Conservation (phyloP, 2,113 vertebrate species). For the Brachyistius frenatus region DNA sequence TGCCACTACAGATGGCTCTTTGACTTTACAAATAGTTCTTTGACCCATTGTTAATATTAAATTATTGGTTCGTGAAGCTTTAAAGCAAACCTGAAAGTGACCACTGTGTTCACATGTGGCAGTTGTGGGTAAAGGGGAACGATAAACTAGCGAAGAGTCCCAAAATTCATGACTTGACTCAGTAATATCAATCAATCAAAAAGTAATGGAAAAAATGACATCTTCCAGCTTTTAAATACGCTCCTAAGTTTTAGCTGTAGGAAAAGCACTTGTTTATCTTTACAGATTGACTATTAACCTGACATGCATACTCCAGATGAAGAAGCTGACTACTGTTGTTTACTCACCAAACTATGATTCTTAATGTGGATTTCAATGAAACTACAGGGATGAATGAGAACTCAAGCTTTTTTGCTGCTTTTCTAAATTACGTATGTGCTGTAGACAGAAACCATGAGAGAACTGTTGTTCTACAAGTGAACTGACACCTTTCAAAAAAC, state of each 20-base stretch:
- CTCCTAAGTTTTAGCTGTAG: not conserved
- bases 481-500: conserved; percentile 49
- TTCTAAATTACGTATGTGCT: conserved; percentile 66
- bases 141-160: too few relatives aligned
- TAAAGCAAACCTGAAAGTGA: too few relatives aligned
- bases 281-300: not conserved
- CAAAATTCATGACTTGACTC: too few relatives aligned
- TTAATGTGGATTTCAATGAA: conserved; percentile 1
- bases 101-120: too few relatives aligned
- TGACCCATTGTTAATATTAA: too few relatives aligned
- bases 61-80: too few relatives aligned
- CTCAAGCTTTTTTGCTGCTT: conserved; percentile 13
- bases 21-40: too few relatives aligned
- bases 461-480: conserved; percentile 42
- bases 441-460: conserved; percentile 36
- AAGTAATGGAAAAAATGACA: too few relatives aligned
- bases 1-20: too few relatives aligned
- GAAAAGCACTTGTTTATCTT: not conserved
- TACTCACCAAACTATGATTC: not conserved
- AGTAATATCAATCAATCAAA: too few relatives aligned
- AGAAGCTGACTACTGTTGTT: conserved; percentile 6
- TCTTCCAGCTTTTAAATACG: too few relatives aligned
- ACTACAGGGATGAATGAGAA: not conserved
- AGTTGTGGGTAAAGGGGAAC: too few relatives aligned
- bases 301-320: not conserved